Evolutionary conservation across 2,888 invertebrate species (phyloP).

Genomic region (Acanthosoma haemorrhoidale): DNA sequence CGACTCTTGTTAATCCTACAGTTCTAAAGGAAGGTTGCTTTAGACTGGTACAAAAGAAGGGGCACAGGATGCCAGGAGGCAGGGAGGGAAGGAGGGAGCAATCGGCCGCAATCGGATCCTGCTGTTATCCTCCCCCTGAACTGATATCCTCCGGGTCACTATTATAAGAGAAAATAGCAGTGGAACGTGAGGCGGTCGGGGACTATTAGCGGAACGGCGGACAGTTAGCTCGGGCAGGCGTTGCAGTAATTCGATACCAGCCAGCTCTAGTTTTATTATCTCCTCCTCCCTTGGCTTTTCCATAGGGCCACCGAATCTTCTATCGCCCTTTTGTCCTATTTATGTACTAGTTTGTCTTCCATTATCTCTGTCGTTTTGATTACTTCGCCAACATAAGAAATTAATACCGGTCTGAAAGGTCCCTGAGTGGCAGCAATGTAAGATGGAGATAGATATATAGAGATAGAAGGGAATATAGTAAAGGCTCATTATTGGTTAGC

Average conservation of each 20-base stretch:
- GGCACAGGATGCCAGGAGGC: slow-evolving; percentile 4
- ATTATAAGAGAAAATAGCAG: not conserved
- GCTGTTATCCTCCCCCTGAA: slow-evolving; percentile 1
- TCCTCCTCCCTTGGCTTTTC: not conserved
- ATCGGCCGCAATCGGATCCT: not conserved
- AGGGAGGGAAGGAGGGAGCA: not conserved
- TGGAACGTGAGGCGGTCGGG: not conserved
- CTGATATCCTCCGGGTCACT: slow-evolving; percentile 1
- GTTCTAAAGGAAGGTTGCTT: too few species aligned
- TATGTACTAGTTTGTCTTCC: too few species aligned
- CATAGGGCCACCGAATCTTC: not conserved
- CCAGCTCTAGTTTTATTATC: slow-evolving; percentile 10
- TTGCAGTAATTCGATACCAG: slow-evolving; percentile 8
- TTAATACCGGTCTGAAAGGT: too few species aligned
- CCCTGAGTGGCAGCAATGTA: too few species aligned
- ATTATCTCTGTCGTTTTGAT: too few species aligned
- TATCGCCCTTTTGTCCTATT: not conserved
- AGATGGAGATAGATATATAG: too few species aligned
- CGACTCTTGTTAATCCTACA: too few species aligned
- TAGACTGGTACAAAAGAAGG: too few species aligned
- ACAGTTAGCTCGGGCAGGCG: slow-evolving; percentile 4
- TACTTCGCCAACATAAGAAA: too few species aligned
- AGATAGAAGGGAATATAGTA: too few species aligned
- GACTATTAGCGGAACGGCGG: not conserved
- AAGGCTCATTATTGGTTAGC: too few species aligned